Conservation (phyloP, 30 jellyfish, hydroid and myxozoan genomes). For the Hydractinia symbiolongicarpus region DNA sequence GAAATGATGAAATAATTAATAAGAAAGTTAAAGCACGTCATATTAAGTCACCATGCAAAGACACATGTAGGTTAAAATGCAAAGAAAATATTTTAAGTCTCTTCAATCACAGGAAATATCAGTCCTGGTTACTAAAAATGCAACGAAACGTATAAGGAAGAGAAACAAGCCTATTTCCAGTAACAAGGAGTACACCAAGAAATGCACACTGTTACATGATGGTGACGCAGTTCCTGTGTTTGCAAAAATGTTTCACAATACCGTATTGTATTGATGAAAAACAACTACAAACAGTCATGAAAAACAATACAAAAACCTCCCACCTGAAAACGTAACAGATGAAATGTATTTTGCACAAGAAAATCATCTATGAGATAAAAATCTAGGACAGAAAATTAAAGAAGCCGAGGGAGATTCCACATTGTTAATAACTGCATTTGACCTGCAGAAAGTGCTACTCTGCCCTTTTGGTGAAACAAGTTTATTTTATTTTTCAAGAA, state of each 20-base stretch:
- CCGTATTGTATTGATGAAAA: not conserved
- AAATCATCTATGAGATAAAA: constrained; percentile 1
- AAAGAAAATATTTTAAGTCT: too few relatives aligned
- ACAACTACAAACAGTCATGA: not conserved
- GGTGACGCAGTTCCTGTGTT: not conserved
- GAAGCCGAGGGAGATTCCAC: not conserved
- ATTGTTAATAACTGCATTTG: not conserved
- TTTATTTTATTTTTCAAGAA: not conserved
- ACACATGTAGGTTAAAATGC: too few relatives aligned
- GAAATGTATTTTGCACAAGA: not conserved
- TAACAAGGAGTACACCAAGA: not conserved
- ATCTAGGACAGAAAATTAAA: not conserved
- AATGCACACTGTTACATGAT: not conserved
- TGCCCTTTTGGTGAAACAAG: not conserved
- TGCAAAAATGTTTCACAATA: not conserved
- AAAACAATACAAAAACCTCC: not conserved
- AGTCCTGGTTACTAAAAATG: not conserved
- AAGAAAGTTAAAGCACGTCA: not conserved
- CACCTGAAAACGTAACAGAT: not conserved
- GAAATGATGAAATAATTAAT: not conserved
- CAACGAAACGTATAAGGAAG: not conserved
- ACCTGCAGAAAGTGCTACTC: not conserved
- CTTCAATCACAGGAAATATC: not conserved
- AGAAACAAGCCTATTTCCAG: not conserved
- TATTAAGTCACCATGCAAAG: not conserved